phyloP scores from a whole-genome alignment of 1,140 invertebrate species.

The Eciton burchellii region DNA sequence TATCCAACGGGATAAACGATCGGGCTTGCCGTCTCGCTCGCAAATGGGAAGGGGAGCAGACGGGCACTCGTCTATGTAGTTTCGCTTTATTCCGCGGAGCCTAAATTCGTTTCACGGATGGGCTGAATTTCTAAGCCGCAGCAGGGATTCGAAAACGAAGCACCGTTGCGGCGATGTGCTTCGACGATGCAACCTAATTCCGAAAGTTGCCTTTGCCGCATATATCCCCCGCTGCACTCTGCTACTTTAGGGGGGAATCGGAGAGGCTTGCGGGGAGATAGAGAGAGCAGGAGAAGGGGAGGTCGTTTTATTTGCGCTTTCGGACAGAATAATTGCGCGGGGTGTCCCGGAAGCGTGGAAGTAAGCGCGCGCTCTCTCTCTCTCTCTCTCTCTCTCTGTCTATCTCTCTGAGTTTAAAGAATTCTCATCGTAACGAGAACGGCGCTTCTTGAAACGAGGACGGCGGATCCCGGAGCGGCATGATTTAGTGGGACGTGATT shows the following conservation, averaged over 20 bases:
- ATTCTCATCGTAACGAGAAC: neutral
- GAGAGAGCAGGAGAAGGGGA: neutral
- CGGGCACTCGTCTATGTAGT: constrained; percentile 29
- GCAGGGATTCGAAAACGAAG: constrained; percentile 70
- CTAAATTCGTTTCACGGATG: constrained; percentile 57
- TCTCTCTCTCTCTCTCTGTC: neutral
- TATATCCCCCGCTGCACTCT: constrained; percentile 27
- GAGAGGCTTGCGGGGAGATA: constrained; percentile 15
- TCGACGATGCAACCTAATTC: constrained; percentile 67
- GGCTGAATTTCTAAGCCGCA: constrained; percentile 58
- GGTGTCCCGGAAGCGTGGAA: neutral
- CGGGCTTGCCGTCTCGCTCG: neutral
- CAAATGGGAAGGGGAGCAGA: neutral
- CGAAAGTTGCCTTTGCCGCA: constrained; percentile 29
- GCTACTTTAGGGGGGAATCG: constrained; percentile 5
- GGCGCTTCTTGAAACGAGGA: neutral
- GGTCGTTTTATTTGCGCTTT: constrained; percentile 14
- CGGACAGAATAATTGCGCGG: neutral
- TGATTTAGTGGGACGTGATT: too few relatives aligned
- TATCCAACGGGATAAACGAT: constrained; percentile 8
- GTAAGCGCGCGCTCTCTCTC: neutral
- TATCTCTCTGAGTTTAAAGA: neutral
- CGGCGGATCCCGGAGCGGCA: too few relatives aligned
- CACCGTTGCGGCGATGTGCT: constrained; percentile 23
- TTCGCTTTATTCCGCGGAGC: constrained; percentile 50